These are phyloP conservation scores for Dromococcyx pavoninus DNA, from an alignment of 2,797 vertebrate genomes.

Conservation along the genomic window DNA sequence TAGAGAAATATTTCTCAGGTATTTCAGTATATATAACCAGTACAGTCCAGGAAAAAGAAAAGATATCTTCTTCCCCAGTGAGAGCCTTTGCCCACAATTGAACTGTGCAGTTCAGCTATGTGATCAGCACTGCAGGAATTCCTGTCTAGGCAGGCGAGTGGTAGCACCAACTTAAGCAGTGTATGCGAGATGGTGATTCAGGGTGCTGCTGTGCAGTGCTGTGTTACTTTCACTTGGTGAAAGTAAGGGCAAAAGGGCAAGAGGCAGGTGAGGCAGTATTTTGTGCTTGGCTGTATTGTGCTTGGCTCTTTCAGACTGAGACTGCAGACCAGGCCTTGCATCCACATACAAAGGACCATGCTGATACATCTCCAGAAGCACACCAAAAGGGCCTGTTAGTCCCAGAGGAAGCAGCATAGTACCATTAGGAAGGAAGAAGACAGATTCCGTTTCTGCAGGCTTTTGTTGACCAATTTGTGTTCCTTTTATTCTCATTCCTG, in stretches of 20 bases:
- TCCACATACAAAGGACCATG: not conserved
- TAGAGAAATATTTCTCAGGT: not conserved
- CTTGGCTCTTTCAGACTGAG: not conserved
- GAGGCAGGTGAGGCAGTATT: not conserved
- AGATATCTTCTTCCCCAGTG: not conserved
- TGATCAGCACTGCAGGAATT: not conserved
- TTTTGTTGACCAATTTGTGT: accelerated
- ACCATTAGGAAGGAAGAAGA: not conserved
- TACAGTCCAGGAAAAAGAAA: not conserved
- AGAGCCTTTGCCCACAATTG: not conserved
- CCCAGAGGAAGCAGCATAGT: not conserved
- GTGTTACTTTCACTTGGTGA: not conserved
- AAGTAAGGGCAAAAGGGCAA: not conserved
- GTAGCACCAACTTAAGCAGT: not conserved
- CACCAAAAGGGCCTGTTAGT: not conserved
- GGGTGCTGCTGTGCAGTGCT: not conserved
- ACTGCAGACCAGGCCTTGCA: not conserved
- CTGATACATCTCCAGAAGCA: not conserved
- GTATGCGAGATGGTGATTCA: not conserved
- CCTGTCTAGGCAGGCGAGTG: not conserved
- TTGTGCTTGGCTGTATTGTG: too few species aligned
- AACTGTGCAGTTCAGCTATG: not conserved
- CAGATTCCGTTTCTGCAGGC: not conserved
- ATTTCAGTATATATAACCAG: not conserved
- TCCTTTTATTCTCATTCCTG: not conserved